Base-by-base conservation (phyloP, 2,797 vertebrate genomes). In the Macroramphosus scolopax region DNA sequence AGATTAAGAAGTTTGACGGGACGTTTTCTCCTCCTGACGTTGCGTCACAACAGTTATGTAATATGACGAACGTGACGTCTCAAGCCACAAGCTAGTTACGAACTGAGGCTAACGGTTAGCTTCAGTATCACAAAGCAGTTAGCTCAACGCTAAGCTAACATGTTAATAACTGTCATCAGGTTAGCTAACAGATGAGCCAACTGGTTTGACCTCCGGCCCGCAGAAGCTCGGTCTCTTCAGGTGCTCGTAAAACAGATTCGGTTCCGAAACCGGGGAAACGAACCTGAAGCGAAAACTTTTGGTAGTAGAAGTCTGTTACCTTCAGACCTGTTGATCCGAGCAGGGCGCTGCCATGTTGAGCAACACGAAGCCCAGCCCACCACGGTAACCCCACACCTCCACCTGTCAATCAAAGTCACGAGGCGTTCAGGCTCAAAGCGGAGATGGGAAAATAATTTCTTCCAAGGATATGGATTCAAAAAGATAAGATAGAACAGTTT, bases 341-440 rank as follows among this genome's bases (percentile, higher is more conserved):
- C 68, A 45, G 73, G 51, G 57, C 51, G 72, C 76, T 31, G 74
- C 75, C 80, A 82, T 81, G 26, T 75, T 75, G 53, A 46, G 33
- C 45, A 29, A 45, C 60, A 15, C 2, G 0, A 51, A n/a, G 46
- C 37, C 49, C 55, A 72, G 63, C 77, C 80, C 63, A 51, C 51
- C 1, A 25, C 31, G 0, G 59, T 16, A 11, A 63, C 25, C 13
- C 1, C 26, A 55, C 41, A 51, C 17, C 32, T 5, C 12, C 29
- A 5, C 17, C 60, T 59, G 60, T 63, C 69, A 48, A 33, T 64
- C 54, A 59, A 20, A 24, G 7, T 3, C 26, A 33, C 3, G 63
- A 29, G 12, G 17, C 45, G 12, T 69, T 76, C 71, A 64, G 0
- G 3, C 5, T 3, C 11, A n/a, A 4, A 24, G 4, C n/a, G 17